Percentiles rank a stretch among this genome's conserved stretches.
These are phyloP conservation scores for Hyles vespertilio DNA, from an alignment of 1,140 invertebrate species.

Conservation along the genomic window DNA sequence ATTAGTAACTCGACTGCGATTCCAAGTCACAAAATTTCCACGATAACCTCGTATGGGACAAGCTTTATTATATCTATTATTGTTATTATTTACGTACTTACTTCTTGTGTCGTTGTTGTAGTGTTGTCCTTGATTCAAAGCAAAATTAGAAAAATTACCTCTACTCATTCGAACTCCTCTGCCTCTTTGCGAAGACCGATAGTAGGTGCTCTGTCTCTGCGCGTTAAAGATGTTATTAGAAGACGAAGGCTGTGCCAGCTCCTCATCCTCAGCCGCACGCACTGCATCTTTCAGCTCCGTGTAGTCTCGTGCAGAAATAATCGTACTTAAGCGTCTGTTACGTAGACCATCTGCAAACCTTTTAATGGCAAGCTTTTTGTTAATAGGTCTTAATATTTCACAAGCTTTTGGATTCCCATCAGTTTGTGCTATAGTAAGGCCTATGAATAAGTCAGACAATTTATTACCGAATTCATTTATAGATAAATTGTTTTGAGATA, in stretches of 20 bases:
- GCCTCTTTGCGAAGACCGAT: conserved; percentile 1
- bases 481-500: conserved; percentile 3
- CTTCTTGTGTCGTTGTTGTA: conserved; percentile 1
- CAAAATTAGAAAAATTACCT: neutral
- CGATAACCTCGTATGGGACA: conserved; percentile 2
- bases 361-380: conserved; percentile 18
- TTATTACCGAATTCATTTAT: conserved; percentile 3
- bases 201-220: neutral
- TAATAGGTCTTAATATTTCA: conserved; percentile 15
- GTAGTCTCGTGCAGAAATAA: conserved; percentile 15
- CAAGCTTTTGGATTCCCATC: conserved; percentile 3
- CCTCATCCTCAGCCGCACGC: conserved; percentile 15
- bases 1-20: neutral
- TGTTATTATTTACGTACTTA: conserved; percentile 5
- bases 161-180: conserved; percentile 2
- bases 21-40: neutral
- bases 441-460: conserved; percentile 4
- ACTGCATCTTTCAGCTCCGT: conserved; percentile 9
- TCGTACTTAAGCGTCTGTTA: conserved; percentile 15
- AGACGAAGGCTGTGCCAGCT: neutral
- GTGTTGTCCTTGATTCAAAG: neutral
- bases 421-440: conserved; percentile 3
- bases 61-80: conserved; percentile 4
- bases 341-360: conserved; percentile 16
- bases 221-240: conserved; percentile 2